Conservation (phyloP, 2,797 vertebrate genomes). For the Enteromius mattozi region DNA sequence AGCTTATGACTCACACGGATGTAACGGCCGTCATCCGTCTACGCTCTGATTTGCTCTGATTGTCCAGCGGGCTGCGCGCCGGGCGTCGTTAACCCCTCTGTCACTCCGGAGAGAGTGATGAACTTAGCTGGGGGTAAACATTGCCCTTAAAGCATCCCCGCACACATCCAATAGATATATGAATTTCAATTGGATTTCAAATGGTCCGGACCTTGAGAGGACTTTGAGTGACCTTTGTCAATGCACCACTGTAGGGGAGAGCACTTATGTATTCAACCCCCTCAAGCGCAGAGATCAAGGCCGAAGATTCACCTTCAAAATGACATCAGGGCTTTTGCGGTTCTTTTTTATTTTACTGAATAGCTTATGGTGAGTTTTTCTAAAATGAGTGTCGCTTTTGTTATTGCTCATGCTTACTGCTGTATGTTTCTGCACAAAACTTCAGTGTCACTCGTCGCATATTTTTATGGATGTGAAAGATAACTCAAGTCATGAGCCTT, state of each 20-base stretch:
- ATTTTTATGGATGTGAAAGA: neutral
- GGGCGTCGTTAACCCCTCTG: slow-evolving; percentile 62
- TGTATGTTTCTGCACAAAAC: slow-evolving; percentile 13
- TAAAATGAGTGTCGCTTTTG: neutral
- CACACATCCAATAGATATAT: slow-evolving; percentile 66
- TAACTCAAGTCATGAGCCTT: neutral
- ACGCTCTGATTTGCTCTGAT: slow-evolving; percentile 62
- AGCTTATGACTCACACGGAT: slow-evolving; percentile 72
- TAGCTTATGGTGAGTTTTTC: slow-evolving; percentile 15
- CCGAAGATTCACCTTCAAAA: slow-evolving; percentile 44
- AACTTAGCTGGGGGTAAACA: slow-evolving; percentile 66
- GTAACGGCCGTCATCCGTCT: slow-evolving; percentile 71
- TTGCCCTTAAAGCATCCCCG: slow-evolving; percentile 64
- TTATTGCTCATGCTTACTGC: neutral
- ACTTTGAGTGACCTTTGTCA: slow-evolving; percentile 67
- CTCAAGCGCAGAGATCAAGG: slow-evolving; percentile 43
- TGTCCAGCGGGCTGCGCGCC: slow-evolving; percentile 69
- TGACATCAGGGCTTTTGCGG: slow-evolving; percentile 32
- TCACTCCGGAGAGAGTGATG: slow-evolving; percentile 73
- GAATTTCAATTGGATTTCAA: slow-evolving; percentile 64
- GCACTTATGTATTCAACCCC: slow-evolving; percentile 39
- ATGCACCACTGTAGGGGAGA: slow-evolving; percentile 42
- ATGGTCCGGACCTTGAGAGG: slow-evolving; percentile 63
- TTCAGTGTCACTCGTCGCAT: neutral
- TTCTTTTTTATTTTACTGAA: slow-evolving; percentile 7